These are phyloP conservation scores for Drosophila nigromelanica DNA, from an alignment of 1,140 invertebrate genomes.

Conservation along the genomic window DNA sequence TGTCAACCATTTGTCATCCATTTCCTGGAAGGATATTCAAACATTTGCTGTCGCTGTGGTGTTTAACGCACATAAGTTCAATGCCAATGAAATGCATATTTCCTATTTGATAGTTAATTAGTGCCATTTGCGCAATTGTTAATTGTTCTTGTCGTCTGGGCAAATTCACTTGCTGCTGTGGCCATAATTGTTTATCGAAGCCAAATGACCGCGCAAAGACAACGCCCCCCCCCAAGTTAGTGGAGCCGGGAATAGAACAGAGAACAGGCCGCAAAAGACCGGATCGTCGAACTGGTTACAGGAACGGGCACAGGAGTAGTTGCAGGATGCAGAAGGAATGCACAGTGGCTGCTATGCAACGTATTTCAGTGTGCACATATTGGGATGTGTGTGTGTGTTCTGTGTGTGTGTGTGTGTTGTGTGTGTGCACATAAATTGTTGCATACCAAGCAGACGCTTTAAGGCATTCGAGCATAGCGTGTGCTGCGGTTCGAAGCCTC, in stretches of 20 bases:
- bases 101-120: slow-evolving; percentile 71
- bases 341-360: slow-evolving; percentile 26
- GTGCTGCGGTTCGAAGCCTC: slow-evolving; percentile 78
- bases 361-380: slow-evolving; percentile 13
- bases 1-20: slow-evolving; percentile 14
- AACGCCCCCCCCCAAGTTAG: slow-evolving; percentile 12
- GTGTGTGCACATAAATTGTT: slow-evolving; percentile 68
- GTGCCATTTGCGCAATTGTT: slow-evolving; percentile 66
- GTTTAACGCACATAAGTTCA: slow-evolving; percentile 10
- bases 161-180: slow-evolving; percentile 54
- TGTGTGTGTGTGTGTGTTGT: slow-evolving; percentile 5
- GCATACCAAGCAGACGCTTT: slow-evolving; percentile 74
- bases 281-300: neutral
- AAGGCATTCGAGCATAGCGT: slow-evolving; percentile 79
- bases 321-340: neutral
- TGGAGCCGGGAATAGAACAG: neutral
- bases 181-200: slow-evolving; percentile 75
- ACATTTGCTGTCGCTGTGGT: slow-evolving; percentile 5
- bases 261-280: neutral
- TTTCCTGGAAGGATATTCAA: slow-evolving; percentile 1
- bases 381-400: slow-evolving; percentile 1
- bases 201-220: slow-evolving; percentile 63
- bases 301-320: neutral
- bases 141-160: slow-evolving; percentile 71
- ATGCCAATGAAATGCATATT: slow-evolving; percentile 30